Evolutionary conservation across 2,797 vertebrate species (phyloP).

Genomic region (Neostethus bicornis): DNA sequence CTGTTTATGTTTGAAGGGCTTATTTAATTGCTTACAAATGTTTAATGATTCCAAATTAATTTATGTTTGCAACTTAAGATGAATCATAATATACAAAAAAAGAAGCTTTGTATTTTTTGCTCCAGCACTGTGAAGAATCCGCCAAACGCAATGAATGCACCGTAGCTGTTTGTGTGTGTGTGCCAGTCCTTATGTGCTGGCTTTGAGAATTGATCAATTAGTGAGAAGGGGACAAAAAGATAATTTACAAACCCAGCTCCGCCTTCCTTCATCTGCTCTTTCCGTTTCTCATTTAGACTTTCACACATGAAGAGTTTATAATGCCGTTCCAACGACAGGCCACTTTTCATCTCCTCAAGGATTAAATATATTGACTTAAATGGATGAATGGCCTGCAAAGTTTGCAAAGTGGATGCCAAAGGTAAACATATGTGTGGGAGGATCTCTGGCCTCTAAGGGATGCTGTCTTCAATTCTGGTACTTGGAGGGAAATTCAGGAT

Average conservation of each 20-base stretch:
- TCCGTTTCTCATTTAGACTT: constrained; percentile 1
- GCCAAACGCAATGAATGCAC: background rate
- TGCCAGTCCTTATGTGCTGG: background rate
- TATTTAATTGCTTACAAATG: background rate
- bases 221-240: constrained; percentile 1
- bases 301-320: constrained; percentile 5
- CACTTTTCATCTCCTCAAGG: constrained; percentile 20
- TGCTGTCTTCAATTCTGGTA: constrained; percentile 13
- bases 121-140: background rate
- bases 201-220: constrained; percentile 8
- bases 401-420: constrained; percentile 40
- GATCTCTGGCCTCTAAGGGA: constrained; percentile 4
- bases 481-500: background rate
- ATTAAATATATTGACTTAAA: constrained; percentile 38
- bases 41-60: background rate
- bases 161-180: background rate
- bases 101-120: no score
- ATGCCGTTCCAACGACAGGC: constrained; percentile 6
- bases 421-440: constrained; percentile 28
- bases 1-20: background rate
- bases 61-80: background rate
- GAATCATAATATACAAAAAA: background rate
- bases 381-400: constrained; percentile 28
- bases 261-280: background rate
- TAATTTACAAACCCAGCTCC: background rate